Evolutionary conservation across 2,888 invertebrate species (phyloP).

Genomic region (Amiota communis): DNA sequence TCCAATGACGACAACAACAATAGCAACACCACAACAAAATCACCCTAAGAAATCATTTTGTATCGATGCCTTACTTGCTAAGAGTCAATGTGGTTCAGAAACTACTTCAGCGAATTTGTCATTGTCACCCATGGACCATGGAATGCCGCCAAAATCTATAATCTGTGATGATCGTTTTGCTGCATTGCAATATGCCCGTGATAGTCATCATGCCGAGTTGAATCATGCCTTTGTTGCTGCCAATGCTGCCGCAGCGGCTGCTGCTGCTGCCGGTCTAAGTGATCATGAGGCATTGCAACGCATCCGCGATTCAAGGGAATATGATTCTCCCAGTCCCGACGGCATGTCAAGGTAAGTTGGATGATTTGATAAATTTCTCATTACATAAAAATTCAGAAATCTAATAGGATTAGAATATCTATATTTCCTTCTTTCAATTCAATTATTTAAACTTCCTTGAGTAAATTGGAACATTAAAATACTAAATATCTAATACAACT

Average conservation of each 20-base stretch:
- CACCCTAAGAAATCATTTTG: slow-evolving; percentile 85
- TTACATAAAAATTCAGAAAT: too few species aligned
- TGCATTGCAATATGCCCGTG: slow-evolving; percentile 63
- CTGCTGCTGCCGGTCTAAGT: slow-evolving; percentile 60
- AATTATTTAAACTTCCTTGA: too few species aligned
- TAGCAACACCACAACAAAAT: slow-evolving; percentile 47
- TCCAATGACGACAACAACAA: slow-evolving; percentile 34
- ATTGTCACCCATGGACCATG: slow-evolving; percentile 28
- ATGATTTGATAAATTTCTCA: too few species aligned
- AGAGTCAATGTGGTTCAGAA: slow-evolving; percentile 72
- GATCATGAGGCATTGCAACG: slow-evolving; percentile 72
- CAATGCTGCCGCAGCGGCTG: slow-evolving; percentile 59
- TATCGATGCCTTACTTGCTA: slow-evolving; percentile 89
- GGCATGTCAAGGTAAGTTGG: slow-evolving; percentile 72
- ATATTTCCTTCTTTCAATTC: too few species aligned
- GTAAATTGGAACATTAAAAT: too few species aligned
- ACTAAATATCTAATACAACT: too few species aligned
- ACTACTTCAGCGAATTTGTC: slow-evolving; percentile 14
- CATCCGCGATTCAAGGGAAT: slow-evolving; percentile 70
- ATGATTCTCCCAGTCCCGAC: slow-evolving; percentile 73
- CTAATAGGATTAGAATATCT: too few species aligned
- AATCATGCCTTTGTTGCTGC: slow-evolving; percentile 61
- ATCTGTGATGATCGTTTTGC: slow-evolving; percentile 63
- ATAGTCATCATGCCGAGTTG: slow-evolving; percentile 52
- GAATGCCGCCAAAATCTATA: slow-evolving; percentile 41